Conservation (phyloP, 2,888 invertebrate genomes). For the Dolichopus griseipennis region DNA sequence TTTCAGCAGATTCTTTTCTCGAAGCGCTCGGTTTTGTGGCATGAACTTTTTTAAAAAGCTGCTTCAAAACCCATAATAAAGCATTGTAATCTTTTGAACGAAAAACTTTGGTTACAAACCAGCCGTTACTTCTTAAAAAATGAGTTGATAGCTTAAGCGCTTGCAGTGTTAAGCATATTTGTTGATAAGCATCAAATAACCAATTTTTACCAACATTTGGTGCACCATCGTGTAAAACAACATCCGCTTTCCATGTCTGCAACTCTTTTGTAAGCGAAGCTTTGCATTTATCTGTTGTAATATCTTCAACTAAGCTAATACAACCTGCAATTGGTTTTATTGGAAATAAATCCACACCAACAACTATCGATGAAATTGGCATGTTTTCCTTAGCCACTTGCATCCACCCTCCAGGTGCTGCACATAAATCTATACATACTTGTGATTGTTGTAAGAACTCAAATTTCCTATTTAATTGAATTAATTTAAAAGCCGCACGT, state of each 20-base stretch:
- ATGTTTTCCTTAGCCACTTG: conserved; percentile 96
- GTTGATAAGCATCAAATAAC: conserved; percentile 95
- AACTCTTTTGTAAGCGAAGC: conserved; percentile 72
- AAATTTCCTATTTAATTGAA: conserved; percentile 94
- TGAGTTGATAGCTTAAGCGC: conserved; percentile 87
- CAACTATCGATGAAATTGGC: conserved; percentile 89
- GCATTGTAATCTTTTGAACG: conserved; percentile 96
- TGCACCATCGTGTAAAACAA: conserved; percentile 94
- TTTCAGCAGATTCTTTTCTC: conserved; percentile 96
- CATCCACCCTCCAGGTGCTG: conserved; percentile 99
- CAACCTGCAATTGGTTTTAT: conserved; percentile 87
- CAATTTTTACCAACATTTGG: conserved; percentile 97
- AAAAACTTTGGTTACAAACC: conserved; percentile 98
- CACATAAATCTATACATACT: conserved; percentile 96
- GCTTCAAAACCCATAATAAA: conserved; percentile 89
- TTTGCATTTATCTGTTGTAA: conserved; percentile 91
- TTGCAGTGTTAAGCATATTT: conserved; percentile 81
- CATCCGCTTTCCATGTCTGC: conserved; percentile 94
- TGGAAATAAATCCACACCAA: conserved; percentile 93
- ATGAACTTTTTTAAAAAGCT: conserved; percentile 92
- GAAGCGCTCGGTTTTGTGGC: conserved; percentile 99
- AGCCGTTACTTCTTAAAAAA: conserved; percentile 82
- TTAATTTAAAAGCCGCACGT: conserved; percentile 97
- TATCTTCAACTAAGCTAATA: conserved; percentile 84
- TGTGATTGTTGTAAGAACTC: conserved; percentile 91